Base-by-base conservation (phyloP, 2,113 vertebrate species). In the Ahaetulla prasina region DNA sequence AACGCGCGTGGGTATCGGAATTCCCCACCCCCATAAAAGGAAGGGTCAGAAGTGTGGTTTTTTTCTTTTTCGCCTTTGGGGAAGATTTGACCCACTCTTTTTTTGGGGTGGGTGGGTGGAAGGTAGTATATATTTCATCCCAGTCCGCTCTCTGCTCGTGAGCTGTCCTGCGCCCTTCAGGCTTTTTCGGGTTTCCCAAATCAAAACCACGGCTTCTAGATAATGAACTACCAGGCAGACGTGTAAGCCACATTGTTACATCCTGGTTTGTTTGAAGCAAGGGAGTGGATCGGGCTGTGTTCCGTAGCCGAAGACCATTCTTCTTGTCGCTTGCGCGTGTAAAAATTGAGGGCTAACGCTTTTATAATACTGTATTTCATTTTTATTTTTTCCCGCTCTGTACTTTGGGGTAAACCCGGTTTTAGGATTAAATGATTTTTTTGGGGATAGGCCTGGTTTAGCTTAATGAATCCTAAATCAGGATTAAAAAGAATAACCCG, bases 321-420 rank as follows among this genome's bases (percentile, higher is more conserved):
- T 49, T n/a, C 55, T 27, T 50, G 27, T 30, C 27, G 12, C 27
- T n/a, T n/a, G 88, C 12, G 55, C 30, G 43, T n/a, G 43, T 20
- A 23, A 57, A 52, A n/a, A 35, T 57, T 43, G 25, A 20, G 18
- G 10, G 57, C 86, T 39, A n/a, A 89, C 55, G 39, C 8, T 47
- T 22, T 50, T 50, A 1, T 11, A 87, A n/a, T 20, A 10, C 91
- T 95, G 92, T 95, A 92, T 94, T 95, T 93, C 90, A 39, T n/a
- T n/a, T n/a, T n/a, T n/a, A n/a, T n/a, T n/a, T n/a, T n/a, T n/a
- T n/a, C n/a, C n/a, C n/a, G n/a, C n/a, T n/a, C 63, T 12, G 27
- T 91, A 85, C 94, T 95, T 90, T 85, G 90, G 91, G 57, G 92
- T 94, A 94, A 74, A 94, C 93, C 88, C 93, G 94, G 55, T 43